Base-by-base conservation (phyloP, 2,888 invertebrate species). In the Malacosoma neustria region DNA sequence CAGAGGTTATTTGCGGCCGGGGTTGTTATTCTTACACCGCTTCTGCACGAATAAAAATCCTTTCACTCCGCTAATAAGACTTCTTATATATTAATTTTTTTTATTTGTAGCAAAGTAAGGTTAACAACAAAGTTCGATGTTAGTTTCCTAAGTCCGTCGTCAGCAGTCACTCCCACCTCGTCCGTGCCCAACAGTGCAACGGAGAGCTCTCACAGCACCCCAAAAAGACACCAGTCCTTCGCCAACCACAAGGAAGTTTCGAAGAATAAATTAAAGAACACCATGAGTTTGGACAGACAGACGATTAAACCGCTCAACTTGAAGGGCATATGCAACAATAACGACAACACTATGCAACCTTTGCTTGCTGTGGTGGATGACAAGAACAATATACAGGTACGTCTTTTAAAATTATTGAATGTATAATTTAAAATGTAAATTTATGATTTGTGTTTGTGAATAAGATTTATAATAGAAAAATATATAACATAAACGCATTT, bases 351-450 rank as follows among this genome's bases (percentile, higher is more conserved):
- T 0, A 30, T 58, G 1, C 77, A 75, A 14, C 86, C 85, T n/a
- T 44, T 86, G 32, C 42, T 87, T 40, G 85, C 82, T 30, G 79
- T 86, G 2, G 69, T 85, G 4, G 85, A 86, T 45, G 84, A 82
- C 45, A 79, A 69, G 42, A 77, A 80, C 54, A 76, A 75, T 63
- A 80, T 87, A 52, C 85, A 86, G 77, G 86, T 86, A 46, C 15
- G 48, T 40, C 30, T 29, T 6, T 30, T 22, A 22, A 22, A n/a
- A n/a, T n/a, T 22, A 22, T 22, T 22, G 3, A 2, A 22, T n/a
- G n/a, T n/a, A 22, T 22, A 22, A 3, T 7, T 22, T 22, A 22
- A 22, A 22, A 22, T 22, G 22, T 22, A n/a, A n/a, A n/a, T n/a
- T n/a, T n/a, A n/a, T n/a, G n/a, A n/a, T n/a, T n/a, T n/a, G n/a